These are phyloP conservation scores for Sinopyrophorus schimmeli DNA, from an alignment of 2,888 invertebrate species.

Conservation along the genomic window DNA sequence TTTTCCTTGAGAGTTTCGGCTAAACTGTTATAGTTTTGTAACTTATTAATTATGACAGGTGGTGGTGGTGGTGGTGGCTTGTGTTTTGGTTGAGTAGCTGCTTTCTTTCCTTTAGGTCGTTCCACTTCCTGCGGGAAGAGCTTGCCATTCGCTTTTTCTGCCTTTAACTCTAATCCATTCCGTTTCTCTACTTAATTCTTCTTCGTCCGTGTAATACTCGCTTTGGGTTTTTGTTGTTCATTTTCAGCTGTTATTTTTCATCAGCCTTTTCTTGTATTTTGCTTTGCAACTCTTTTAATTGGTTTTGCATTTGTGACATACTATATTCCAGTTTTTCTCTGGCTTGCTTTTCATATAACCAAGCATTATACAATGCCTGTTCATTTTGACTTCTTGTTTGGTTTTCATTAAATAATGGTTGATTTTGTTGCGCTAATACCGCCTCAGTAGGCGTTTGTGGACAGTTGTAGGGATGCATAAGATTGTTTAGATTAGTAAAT, in stretches of 20 bases:
- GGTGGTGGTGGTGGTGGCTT: conserved; percentile 6
- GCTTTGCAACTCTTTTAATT: conserved; percentile 14
- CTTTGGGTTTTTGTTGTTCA: conserved; percentile 11
- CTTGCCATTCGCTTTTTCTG: conserved; percentile 7
- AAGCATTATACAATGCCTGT: conserved; percentile 17
- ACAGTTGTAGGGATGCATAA: conserved; percentile 7
- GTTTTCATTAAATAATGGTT: conserved; percentile 13
- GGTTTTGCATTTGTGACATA: conserved; percentile 13
- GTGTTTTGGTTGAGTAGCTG: conserved; percentile 2
- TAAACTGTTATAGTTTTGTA: conserved; percentile 4
- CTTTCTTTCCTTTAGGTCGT: conserved; percentile 6
- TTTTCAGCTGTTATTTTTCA: conserved; percentile 5
- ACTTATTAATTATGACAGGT: conserved; percentile 8
- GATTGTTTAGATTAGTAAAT: conserved; percentile 8
- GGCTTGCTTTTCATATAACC: conserved; percentile 14
- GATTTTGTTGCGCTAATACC: conserved; percentile 11
- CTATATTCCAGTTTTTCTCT: conserved; percentile 13
- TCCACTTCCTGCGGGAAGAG: conserved; percentile 9
- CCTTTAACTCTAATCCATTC: conserved; percentile 16
- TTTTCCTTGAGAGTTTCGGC: conserved; percentile 6
- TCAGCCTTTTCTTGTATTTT: conserved; percentile 11
- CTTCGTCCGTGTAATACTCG: conserved; percentile 16
- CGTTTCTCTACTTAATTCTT: conserved; percentile 17
- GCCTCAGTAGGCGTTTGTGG: conserved; percentile 7
- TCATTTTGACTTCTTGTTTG: conserved; percentile 13